A percentile compares a stretch with the other conserved stretches of the same genome.
phyloP scores from a whole-genome alignment of 1,140 invertebrate genomes.

The Hylyphantes graminicola region DNA sequence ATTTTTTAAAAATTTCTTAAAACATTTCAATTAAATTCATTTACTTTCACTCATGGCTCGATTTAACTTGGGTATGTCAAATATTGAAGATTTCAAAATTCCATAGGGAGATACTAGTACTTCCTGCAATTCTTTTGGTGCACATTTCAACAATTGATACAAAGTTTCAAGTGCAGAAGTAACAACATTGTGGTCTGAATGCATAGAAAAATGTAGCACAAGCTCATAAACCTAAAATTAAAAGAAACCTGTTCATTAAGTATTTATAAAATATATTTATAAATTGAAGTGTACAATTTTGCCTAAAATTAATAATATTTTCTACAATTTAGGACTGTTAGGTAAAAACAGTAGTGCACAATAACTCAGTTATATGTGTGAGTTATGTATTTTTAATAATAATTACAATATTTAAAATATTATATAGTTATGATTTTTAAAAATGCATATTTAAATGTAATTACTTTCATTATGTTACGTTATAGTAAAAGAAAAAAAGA shows the following conservation, averaged over 20 bases:
- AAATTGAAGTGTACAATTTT: not conserved
- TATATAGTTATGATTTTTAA: no score
- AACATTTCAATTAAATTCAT: not conserved
- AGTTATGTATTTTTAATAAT: no score
- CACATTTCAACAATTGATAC: constrained; percentile 77
- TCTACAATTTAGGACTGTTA: no score
- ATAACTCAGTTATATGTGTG: no score
- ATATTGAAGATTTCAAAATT: constrained; percentile 68
- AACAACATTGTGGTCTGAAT: constrained; percentile 84
- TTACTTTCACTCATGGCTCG: constrained; percentile 58
- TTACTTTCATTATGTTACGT: no score
- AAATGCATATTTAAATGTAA: no score
- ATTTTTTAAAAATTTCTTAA: no score
- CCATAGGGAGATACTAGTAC: constrained; percentile 73
- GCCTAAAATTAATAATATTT: no score
- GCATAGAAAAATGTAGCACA: constrained; percentile 78
- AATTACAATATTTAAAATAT: no score
- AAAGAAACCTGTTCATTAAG: not conserved
- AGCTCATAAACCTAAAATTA: constrained; percentile 80
- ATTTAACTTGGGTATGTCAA: constrained; percentile 63
- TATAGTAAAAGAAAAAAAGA: no score
- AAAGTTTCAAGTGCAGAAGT: constrained; percentile 85
- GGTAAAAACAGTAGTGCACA: no score
- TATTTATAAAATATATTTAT: not conserved
- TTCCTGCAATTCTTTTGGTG: constrained; percentile 73